These are phyloP conservation scores for Pseudomugil tenellus DNA, from an alignment of 2,797 vertebrate genomes.

Conservation along the genomic window DNA sequence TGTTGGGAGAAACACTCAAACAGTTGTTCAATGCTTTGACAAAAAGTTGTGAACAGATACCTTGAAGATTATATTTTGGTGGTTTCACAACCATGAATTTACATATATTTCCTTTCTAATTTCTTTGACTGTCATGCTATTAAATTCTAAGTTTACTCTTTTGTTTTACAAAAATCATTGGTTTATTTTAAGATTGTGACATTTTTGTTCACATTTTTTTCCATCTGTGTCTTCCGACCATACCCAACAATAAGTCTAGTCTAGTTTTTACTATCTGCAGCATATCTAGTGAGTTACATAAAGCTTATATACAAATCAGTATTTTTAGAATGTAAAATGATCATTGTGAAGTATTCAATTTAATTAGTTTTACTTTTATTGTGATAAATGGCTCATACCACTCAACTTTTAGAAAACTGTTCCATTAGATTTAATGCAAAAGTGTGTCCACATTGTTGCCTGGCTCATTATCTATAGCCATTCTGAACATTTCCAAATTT, in stretches of 20 bases:
- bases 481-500: no score
- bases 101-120: neutral
- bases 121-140: neutral
- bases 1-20: neutral
- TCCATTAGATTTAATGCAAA: neutral
- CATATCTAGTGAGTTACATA: no score
- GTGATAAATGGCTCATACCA: no score
- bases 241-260: neutral
- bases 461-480: no score
- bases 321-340: neutral
- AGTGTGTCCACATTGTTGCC: no score
- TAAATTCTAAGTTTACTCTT: neutral
- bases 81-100: neutral
- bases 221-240: neutral
- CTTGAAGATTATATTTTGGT: no score
- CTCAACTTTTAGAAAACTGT: neutral
- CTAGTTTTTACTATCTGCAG: neutral
- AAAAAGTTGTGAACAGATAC: neutral
- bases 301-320: neutral
- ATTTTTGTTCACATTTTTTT: neutral
- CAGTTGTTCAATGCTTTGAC: no score
- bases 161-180: neutral
- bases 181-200: neutral
- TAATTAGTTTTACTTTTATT: neutral
- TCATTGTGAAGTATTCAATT: neutral